Evolutionary conservation across 2,113 vertebrate species (phyloP), one percentile per base, ranked within the genome.

Genomic region (Perca schrenkii): DNA sequence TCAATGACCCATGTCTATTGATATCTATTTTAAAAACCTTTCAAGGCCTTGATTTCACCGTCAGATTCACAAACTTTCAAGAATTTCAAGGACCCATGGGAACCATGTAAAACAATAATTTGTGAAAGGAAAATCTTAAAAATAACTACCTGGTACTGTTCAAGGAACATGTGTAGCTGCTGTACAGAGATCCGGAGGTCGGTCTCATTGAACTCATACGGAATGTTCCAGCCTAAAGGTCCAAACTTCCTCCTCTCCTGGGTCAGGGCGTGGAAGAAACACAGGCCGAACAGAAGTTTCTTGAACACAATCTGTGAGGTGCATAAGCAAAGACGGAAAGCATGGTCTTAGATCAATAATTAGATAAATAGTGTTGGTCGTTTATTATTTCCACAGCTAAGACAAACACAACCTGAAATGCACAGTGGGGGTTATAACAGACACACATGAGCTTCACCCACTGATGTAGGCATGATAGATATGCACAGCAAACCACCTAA

Each of bases 221-320:
- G 96, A 85, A 97, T 97, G 89, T 98, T 98, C 97, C 97, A 98
- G 10, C 97, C 97, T 69, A 97, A 69, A 0, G 96, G 97, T 21
- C 97, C 97, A n/a, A 98, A 98, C 86, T 97, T 97, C 31, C 94
- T 90, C 61, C 97, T 95, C 90, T 98, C 97, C 86, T 98, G 97
- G 40, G 94, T 95, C 82, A 97, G 85, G 0, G 96, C 96, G 0
- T 97, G 97, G 92, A 98, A 98, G 94, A 98, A 99, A 83, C 97
- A 97, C 66, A 98, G 94, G 53, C 97, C 95, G 0, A 96, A 97
- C 12, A 98, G 93, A 52, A 97, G 78, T 13, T 96, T 97, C 94
- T 97, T 97, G 87, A 98, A 98, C 79, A 94, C 96, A n/a, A 74
- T 95, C 97, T 98, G 90, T 62, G 50, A 61, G 28, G 25, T 57